Percentiles rank a stretch among this genome's conserved stretches.
These are phyloP conservation scores for Teinopalpus imperialis DNA, from an alignment of 2,888 invertebrate genomes.

Conservation along the genomic window DNA sequence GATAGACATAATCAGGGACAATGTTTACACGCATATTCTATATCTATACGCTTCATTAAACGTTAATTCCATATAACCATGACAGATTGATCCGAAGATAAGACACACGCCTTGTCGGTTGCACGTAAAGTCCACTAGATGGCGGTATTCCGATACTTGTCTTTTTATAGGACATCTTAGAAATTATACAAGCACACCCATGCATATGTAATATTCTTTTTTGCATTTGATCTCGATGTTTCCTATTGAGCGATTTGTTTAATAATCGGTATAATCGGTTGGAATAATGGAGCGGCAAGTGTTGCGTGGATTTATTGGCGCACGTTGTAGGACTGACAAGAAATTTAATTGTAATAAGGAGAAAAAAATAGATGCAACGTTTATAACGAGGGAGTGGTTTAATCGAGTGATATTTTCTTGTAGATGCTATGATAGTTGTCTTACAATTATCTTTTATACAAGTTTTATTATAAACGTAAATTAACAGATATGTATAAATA, in stretches of 20 bases:
- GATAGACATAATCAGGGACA: not conserved
- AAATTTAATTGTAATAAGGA: slow-evolving; percentile 14
- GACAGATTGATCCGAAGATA: slow-evolving; percentile 9
- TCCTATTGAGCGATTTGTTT: slow-evolving; percentile 58
- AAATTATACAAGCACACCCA: slow-evolving; percentile 32
- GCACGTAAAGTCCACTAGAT: slow-evolving; percentile 8
- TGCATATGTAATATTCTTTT: slow-evolving; percentile 47
- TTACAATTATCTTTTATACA: too few species aligned
- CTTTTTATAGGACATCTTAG: not conserved
- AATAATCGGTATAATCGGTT: slow-evolving; percentile 63
- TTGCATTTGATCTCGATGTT: slow-evolving; percentile 56
- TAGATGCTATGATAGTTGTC: too few species aligned
- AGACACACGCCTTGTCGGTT: not conserved
- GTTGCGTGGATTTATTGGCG: slow-evolving; percentile 46
- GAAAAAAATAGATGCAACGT: slow-evolving; percentile 9
- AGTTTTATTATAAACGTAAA: too few species aligned
- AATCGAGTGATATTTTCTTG: too few species aligned
- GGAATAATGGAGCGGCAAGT: slow-evolving; percentile 47
- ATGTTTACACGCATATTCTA: slow-evolving; percentile 2
- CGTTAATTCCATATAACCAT: slow-evolving; percentile 4
- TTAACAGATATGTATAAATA: too few species aligned
- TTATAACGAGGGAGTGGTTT: too few species aligned
- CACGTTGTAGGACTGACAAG: slow-evolving; percentile 14
- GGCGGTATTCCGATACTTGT: not conserved
- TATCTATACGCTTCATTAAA: not conserved